Conservation (phyloP, 1,140 invertebrate genomes). For the Drosophila guanche region DNA sequence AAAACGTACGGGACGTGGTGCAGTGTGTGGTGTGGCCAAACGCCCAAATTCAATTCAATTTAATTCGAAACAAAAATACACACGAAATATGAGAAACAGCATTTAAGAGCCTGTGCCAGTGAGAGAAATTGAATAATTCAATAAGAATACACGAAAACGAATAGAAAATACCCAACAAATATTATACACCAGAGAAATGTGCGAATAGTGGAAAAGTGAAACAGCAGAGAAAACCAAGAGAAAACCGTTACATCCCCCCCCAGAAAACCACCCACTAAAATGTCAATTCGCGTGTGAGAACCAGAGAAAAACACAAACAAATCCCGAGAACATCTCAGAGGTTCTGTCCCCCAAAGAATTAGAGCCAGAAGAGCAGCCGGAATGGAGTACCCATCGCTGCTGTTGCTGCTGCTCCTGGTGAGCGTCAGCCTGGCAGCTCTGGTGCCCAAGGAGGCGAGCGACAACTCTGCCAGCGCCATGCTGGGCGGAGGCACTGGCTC, state of each 20-base stretch:
- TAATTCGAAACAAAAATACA: slow-evolving; percentile 20
- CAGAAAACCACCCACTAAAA: slow-evolving; percentile 33
- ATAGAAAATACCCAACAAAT: slow-evolving; percentile 7
- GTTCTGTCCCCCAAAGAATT: too few species aligned
- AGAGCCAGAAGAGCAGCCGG: too few species aligned
- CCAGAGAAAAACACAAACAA: slow-evolving; percentile 23
- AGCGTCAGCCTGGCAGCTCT: slow-evolving; percentile 25
- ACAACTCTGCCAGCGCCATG: slow-evolving; percentile 60
- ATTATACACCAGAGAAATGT: slow-evolving; percentile 23
- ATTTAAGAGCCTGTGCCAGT: slow-evolving; percentile 22
- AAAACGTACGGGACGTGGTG: slow-evolving; percentile 63
- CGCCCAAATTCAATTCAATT: slow-evolving; percentile 12
- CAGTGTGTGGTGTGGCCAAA: slow-evolving; percentile 4
- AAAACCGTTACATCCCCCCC: too few species aligned
- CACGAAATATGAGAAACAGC: slow-evolving; percentile 24
- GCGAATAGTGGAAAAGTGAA: slow-evolving; percentile 44
- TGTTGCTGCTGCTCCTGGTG: slow-evolving; percentile 25
- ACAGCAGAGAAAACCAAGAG: slow-evolving; percentile 6
- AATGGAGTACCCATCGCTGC: slow-evolving; percentile 23
- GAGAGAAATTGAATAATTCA: slow-evolving; percentile 38
- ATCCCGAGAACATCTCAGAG: background rate
- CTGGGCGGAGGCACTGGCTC: slow-evolving; percentile 57
- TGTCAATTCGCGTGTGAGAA: slow-evolving; percentile 61
- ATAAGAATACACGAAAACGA: slow-evolving; percentile 7
- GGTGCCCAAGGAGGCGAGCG: slow-evolving; percentile 45